Base-by-base conservation (phyloP, 2,888 invertebrate species). In the Protophormia terraenovae region DNA sequence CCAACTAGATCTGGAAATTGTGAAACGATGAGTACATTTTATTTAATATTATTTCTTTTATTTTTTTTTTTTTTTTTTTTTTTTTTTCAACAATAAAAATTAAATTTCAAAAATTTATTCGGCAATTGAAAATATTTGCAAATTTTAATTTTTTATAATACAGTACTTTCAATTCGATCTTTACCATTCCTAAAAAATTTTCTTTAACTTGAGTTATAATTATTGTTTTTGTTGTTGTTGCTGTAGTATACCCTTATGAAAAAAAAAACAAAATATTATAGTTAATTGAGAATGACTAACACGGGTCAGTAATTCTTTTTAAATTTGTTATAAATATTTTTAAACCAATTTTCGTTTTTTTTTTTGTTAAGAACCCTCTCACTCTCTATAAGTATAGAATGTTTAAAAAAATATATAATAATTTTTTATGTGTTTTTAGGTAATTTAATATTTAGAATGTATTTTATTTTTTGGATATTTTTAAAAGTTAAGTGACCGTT, bases 211-310 rank as follows among this genome's bases (percentile, higher is more conserved):
- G n/a, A 41, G 27, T 22, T 32, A 10, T 58, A 58, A 66, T 69
- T 67, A 8, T n/a, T 67, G 19, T 22, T 35, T 45, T 60, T 60
- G 41, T 47, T 22, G 14, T 47, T 60, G 32, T 64, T 66, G 50
- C 55, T 82, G 62, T 62, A 76, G 35, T 22, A 14, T 82, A 76
- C 69, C 69, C 69, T 76, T 82, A 75, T 60, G 29, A 53, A 66
- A 38, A 58, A 32, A 32, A 32, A 55, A 41, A 53, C 62, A 41
- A 72, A 69, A 76, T 53, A 53, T 69, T 82, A 32, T 62, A 64
- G 83, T 76, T 83, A 83, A 83, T 75, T 84, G 66, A 38, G 64
- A 75, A 80, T 84, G 84, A 84, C 84, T 84, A 84, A 84, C 75
- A 69, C 66, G 73, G 83, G 72, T 83, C 83, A 83, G 77, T 78